Conservation (phyloP, 2,797 vertebrate species). For the Acrossocheilus wenchowensis region DNA sequence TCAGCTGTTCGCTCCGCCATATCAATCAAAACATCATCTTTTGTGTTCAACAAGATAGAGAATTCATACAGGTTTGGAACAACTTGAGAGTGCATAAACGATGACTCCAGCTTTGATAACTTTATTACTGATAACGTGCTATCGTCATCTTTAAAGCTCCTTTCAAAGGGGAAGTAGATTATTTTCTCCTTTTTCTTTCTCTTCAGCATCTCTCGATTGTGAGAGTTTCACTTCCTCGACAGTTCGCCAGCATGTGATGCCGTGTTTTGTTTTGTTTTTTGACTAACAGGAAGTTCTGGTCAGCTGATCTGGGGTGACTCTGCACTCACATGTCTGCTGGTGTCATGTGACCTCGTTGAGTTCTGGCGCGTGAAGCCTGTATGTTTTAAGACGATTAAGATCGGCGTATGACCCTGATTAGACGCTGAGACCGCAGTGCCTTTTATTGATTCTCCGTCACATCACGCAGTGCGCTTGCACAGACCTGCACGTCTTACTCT, state of each 20-base stretch:
- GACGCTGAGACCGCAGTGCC: neutral
- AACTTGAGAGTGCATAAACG: neutral
- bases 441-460: neutral
- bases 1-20: neutral
- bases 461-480: neutral
- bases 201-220: neutral
- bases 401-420: neutral
- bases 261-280: neutral
- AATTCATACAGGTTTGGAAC: neutral
- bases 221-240: slow-evolving; percentile 49
- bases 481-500: neutral
- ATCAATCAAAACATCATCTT: neutral
- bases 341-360: slow-evolving; percentile 16
- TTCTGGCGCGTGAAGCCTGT: neutral
- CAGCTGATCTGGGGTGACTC: slow-evolving; percentile 48
- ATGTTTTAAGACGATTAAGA: slow-evolving; percentile 31
- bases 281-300: slow-evolving; percentile 46
- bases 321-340: slow-evolving; percentile 1
- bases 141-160: neutral
- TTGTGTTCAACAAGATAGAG: neutral
- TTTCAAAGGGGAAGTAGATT: neutral
- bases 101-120: neutral
- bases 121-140: neutral
- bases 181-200: neutral
- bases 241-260: neutral